A percentile compares a stretch with the other conserved stretches of the same genome.
Evolutionary conservation across 2,113 vertebrate genomes (phyloP).

Genomic region (Crotalus horridus): DNA sequence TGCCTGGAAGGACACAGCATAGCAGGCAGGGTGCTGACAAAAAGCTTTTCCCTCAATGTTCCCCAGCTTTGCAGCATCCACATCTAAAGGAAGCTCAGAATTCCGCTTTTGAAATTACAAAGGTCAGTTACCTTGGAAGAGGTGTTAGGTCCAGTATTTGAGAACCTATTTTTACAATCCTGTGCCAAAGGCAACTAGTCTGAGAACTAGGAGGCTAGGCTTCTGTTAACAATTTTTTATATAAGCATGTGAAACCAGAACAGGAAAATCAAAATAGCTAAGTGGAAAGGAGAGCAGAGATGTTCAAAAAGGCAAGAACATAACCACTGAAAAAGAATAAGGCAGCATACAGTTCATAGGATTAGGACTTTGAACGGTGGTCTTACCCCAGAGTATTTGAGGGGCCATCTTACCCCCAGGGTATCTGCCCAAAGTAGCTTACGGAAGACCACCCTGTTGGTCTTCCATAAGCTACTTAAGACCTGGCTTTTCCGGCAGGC

Average conservation of each 20-base stretch:
- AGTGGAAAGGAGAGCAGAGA: neutral
- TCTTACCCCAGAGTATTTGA: neutral
- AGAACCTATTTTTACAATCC: neutral
- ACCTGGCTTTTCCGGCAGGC: no score
- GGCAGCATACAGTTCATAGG: neutral
- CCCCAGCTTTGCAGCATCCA: neutral
- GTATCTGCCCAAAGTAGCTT: neutral
- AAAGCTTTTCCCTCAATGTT: neutral
- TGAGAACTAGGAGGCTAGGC: neutral
- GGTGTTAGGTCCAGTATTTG: neutral
- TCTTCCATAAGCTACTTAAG: no score
- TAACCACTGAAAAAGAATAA: neutral
- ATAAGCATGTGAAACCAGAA: neutral
- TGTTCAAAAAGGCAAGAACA: neutral
- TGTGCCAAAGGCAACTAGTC: neutral
- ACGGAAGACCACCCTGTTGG: no score
- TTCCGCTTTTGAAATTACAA: neutral
- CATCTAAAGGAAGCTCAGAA: neutral
- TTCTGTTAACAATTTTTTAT: neutral
- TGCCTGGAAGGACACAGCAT: no score
- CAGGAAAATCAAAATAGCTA: neutral
- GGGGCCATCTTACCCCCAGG: neutral
- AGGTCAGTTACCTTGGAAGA: neutral
- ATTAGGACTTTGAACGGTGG: neutral
- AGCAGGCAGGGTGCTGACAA: neutral